Percentiles rank a stretch among this genome's conserved stretches.
Evolutionary conservation across 2,888 invertebrate genomes (phyloP).

Genomic region (Uloborus plumipes): DNA sequence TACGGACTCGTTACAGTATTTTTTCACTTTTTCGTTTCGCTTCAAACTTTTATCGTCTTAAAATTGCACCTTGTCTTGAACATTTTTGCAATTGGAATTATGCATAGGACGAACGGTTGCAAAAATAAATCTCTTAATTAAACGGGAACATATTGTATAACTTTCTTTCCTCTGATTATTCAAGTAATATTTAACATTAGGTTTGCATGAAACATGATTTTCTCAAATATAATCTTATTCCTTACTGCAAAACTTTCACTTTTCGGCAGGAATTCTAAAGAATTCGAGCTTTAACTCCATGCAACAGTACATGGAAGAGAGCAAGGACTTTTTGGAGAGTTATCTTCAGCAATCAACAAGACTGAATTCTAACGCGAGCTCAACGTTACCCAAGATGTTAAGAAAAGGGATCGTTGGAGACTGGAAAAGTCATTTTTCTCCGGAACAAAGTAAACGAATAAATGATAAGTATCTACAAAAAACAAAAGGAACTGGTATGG

Average conservation of each 20-base stretch:
- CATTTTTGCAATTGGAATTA: too few species aligned
- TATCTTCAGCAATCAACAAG: conserved; percentile 25
- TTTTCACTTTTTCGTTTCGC: too few species aligned
- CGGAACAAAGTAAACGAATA: conserved; percentile 61
- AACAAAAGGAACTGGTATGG: too few species aligned
- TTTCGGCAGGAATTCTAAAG: conserved; percentile 9
- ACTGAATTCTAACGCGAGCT: neutral
- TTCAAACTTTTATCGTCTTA: too few species aligned
- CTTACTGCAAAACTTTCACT: too few species aligned
- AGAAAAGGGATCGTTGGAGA: conserved; percentile 71
- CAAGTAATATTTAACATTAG: neutral
- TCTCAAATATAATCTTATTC: neutral
- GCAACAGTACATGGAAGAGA: neutral
- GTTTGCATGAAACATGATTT: neutral
- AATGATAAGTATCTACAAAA: neutral
- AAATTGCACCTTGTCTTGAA: too few species aligned
- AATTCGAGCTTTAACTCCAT: conserved; percentile 48
- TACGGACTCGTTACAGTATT: too few species aligned
- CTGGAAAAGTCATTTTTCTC: conserved; percentile 72
- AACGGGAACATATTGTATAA: too few species aligned
- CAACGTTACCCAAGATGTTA: conserved; percentile 31
- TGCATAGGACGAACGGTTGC: too few species aligned
- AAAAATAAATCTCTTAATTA: too few species aligned
- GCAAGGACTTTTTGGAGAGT: conserved; percentile 3
- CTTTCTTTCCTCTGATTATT: too few species aligned